These are phyloP conservation scores for Hippoglossus hippoglossus DNA, from an alignment of 2,797 vertebrate genomes.

Conservation along the genomic window DNA sequence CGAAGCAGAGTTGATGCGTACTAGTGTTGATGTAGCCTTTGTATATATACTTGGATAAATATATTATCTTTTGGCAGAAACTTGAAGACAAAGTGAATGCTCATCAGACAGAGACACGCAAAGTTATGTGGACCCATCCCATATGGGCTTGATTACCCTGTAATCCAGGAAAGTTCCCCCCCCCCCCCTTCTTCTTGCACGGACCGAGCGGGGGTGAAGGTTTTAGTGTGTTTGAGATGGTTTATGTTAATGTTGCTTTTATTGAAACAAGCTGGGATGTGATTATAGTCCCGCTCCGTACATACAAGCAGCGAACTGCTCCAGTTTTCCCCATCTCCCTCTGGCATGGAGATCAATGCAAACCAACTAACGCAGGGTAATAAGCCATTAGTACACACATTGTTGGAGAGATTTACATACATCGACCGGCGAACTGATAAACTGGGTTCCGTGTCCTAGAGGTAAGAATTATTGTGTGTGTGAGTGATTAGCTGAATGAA, in stretches of 20 bases:
- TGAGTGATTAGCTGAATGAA: conserved; percentile 69
- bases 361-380: conserved; percentile 83
- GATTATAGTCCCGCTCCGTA: conserved; percentile 79
- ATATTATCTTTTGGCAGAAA: conserved; percentile 25
- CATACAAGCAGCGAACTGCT: conserved; percentile 69
- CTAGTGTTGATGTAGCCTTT: too few species aligned
- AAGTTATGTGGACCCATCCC: conserved; percentile 63
- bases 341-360: conserved; percentile 85
- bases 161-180: conserved; percentile 62
- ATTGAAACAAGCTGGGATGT: conserved; percentile 84
- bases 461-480: conserved; percentile 74
- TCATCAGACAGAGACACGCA: conserved; percentile 44
- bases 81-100: neutral
- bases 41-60: neutral
- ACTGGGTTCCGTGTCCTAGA: conserved; percentile 72
- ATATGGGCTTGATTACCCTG: conserved; percentile 69
- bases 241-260: conserved; percentile 84
- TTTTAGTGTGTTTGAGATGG: conserved; percentile 76
- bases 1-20: too few species aligned
- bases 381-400: conserved; percentile 84
- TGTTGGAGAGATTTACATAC: conserved; percentile 83
- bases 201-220: conserved; percentile 57
- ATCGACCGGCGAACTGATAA: conserved; percentile 76
- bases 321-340: conserved; percentile 68
- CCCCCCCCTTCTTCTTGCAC: conserved; percentile 38